Conservation (phyloP, 1,140 invertebrate species). For the Cataglyphis hispanica region DNA sequence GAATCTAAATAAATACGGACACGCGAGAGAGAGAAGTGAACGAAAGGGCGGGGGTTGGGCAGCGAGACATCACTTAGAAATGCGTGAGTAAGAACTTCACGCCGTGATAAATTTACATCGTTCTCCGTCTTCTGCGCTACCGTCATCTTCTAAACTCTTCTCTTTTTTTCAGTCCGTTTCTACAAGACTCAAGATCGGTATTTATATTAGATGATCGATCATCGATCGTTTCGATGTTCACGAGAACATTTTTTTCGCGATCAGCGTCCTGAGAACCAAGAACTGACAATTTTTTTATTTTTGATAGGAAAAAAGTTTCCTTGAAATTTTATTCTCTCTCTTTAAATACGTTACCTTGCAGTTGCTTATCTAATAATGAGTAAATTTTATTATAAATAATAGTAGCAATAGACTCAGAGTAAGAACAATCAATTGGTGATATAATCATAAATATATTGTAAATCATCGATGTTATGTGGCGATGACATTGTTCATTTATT, state of each 20-base stretch:
- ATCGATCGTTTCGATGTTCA: slow-evolving; percentile 43
- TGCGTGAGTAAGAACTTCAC: slow-evolving; percentile 82
- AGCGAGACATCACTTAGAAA: slow-evolving; percentile 81
- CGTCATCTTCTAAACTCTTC: background rate
- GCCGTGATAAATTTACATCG: slow-evolving; percentile 80
- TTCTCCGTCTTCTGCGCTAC: slow-evolving; percentile 57
- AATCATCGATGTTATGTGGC: too few species aligned
- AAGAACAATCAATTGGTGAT: too few species aligned
- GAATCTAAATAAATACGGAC: slow-evolving; percentile 82
- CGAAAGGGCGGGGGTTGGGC: slow-evolving; percentile 24
- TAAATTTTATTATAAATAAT: too few species aligned
- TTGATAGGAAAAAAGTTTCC: slow-evolving; percentile 10
- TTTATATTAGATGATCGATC: too few species aligned
- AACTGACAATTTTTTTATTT: slow-evolving; percentile 7
- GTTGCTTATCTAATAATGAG: background rate
- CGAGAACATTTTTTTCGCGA: background rate
- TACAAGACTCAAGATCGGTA: slow-evolving; percentile 22
- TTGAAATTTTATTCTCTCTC: background rate
- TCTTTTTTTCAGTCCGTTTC: slow-evolving; percentile 5
- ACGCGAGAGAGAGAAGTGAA: slow-evolving; percentile 30
- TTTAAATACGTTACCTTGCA: background rate
- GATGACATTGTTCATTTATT: too few species aligned
- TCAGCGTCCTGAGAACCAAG: background rate
- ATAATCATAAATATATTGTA: too few species aligned
- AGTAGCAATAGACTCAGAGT: too few species aligned